phyloP scores from a whole-genome alignment of 2,797 vertebrate species.

The Aplochiton taeniatus region DNA sequence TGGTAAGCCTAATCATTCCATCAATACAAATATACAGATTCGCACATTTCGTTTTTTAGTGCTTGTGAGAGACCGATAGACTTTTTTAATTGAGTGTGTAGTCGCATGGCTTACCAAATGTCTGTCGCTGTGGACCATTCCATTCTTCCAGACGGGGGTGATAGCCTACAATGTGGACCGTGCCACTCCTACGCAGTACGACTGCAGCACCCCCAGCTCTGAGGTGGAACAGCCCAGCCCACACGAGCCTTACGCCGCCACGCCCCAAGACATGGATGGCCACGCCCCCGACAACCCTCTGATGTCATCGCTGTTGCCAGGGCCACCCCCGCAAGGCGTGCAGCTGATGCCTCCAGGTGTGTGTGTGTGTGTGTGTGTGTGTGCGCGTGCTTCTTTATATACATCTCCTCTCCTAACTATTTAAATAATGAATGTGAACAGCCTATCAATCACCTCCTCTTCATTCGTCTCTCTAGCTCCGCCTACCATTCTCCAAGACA shows the following conservation, averaged over 20 bases:
- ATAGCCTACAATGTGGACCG: slow-evolving; percentile 74
- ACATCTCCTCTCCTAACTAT: background rate
- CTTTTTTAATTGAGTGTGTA: background rate
- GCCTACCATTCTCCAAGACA: slow-evolving; percentile 77
- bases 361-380: slow-evolving; percentile 27
- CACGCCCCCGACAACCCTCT: slow-evolving; percentile 79
- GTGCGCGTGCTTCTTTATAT: background rate
- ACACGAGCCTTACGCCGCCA: slow-evolving; percentile 68
- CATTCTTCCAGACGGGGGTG: slow-evolving; percentile 76
- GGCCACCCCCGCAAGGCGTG: slow-evolving; percentile 70
- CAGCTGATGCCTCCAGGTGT: slow-evolving; percentile 87
- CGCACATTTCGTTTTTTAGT: too few relatives aligned
- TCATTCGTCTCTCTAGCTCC: slow-evolving; percentile 72
- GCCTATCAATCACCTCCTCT: background rate
- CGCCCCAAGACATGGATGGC: slow-evolving; percentile 56
- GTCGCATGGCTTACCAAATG: background rate
- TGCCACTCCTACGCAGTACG: slow-evolving; percentile 78
- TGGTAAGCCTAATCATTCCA: too few relatives aligned
- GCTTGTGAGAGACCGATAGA: background rate
- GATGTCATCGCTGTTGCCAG: slow-evolving; percentile 80
- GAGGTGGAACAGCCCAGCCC: slow-evolving; percentile 81
- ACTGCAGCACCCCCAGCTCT: slow-evolving; percentile 84
- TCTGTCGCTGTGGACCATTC: background rate
- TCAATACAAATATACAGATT: too few relatives aligned
- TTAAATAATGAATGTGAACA: background rate